Percentiles rank a stretch among this genome's conserved stretches.
Evolutionary conservation across 1,140 invertebrate genomes (phyloP).

Genomic region (Drosophila subobscura): DNA sequence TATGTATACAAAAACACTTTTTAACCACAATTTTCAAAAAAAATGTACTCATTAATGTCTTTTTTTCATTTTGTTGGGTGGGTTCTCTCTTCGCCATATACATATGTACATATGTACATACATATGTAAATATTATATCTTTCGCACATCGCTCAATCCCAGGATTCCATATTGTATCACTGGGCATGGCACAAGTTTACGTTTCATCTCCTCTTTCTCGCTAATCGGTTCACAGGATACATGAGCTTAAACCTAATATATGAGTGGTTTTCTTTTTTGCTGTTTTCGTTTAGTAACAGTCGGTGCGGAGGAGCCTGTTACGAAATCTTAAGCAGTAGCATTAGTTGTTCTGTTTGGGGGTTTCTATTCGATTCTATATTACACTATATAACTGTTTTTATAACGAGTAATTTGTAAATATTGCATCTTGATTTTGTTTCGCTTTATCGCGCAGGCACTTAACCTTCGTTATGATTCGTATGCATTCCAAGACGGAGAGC

Average conservation of each 20-base stretch:
- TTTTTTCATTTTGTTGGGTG: slow-evolving; percentile 32
- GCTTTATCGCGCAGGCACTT: slow-evolving; percentile 64
- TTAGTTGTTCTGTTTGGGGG: slow-evolving; percentile 28
- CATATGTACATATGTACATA: not conserved
- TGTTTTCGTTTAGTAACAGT: slow-evolving; percentile 36
- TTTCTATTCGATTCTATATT: too few species aligned
- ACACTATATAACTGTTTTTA: slow-evolving; percentile 27
- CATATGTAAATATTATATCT: slow-evolving; percentile 18
- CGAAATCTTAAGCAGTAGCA: slow-evolving; percentile 50
- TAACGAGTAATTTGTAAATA: slow-evolving; percentile 48
- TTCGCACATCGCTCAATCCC: slow-evolving; percentile 29
- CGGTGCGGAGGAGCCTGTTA: slow-evolving; percentile 46
- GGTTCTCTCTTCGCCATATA: slow-evolving; percentile 5
- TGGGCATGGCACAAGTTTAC: slow-evolving; percentile 69
- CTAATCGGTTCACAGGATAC: slow-evolving; percentile 2
- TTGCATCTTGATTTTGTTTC: slow-evolving; percentile 59
- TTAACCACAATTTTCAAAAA: slow-evolving; percentile 45
- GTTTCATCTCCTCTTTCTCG: not conserved
- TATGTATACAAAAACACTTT: slow-evolving; percentile 42
- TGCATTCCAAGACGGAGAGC: slow-evolving; percentile 18
- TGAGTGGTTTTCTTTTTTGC: slow-evolving; percentile 27
- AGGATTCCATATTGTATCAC: slow-evolving; percentile 2
- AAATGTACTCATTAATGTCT: slow-evolving; percentile 31
- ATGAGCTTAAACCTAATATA: too few species aligned
- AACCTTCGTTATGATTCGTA: slow-evolving; percentile 44